Evolutionary conservation across 2,888 invertebrate species (phyloP), one percentile per base, ranked within the genome.

Genomic region (Oligia fasciuncula): DNA sequence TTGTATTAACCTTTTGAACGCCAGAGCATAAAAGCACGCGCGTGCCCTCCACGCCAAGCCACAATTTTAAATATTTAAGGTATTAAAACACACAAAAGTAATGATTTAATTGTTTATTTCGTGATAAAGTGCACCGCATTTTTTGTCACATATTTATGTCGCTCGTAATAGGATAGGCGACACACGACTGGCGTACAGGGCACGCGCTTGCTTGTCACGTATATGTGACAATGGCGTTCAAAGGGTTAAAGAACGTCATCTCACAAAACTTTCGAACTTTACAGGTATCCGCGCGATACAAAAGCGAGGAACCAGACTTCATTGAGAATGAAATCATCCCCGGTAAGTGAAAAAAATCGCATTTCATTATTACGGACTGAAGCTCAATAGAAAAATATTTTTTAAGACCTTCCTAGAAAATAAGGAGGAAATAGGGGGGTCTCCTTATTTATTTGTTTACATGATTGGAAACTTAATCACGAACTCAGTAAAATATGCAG

Each of bases 201-300:
- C 29, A 29, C 29, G 29, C 29, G 29, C 29, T 29, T 29, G 29
- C 29, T 29, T 29, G 29, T 29, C 29, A 29, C 29, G 29, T 29
- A 29, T 29, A 29, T 29, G 29, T 29, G 29, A 29, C 29, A 29
- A 29, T 29, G 29, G 29, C 29, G 29, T 29, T 29, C 29, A 29
- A 29, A 29, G 1, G 29, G 29, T 29, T 1, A 8, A 19, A 19
- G 19, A 65, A 19, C 19, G 9, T 17, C 4, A 35, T 66, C 6
- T 40, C 6, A 40, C 4, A 23, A 66, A 23, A 1, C 1, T 23
- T 40, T 40, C 17, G 23, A 1, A 23, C 13, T 62, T 49, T 35
- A 8, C 51, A 73, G 73, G 73, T 73, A 29, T 67, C 73, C 4
- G 68, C 68, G 4, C 6, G n/a, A 29, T 67, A 40, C 40, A 40